Evolutionary conservation across 2,888 invertebrate genomes (phyloP).

Genomic region (Gymnocheta viridis): DNA sequence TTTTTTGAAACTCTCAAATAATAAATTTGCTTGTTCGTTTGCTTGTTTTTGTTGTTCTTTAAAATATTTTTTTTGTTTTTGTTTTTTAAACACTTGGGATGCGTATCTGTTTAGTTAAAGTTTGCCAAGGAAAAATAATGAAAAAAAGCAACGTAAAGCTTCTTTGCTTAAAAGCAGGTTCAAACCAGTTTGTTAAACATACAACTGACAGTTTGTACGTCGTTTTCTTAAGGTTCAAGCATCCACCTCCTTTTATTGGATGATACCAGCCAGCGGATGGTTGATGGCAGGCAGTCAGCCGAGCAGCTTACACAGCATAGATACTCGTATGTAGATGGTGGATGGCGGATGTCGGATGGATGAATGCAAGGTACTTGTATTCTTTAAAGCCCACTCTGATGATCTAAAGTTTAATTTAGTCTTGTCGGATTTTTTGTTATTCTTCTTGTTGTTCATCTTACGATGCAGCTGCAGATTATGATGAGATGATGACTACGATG

Average conservation of each 20-base stretch:
- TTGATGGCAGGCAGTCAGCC: conserved; percentile 32
- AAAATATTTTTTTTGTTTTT: conserved; percentile 12
- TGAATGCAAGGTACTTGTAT: conserved; percentile 49
- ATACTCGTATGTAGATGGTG: conserved; percentile 3
- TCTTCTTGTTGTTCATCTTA: conserved; percentile 23
- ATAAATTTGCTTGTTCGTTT: conserved; percentile 61
- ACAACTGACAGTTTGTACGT: conserved; percentile 66
- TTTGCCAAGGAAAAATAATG: conserved; percentile 55
- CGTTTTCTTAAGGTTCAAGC: conserved; percentile 64
- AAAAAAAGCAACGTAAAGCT: conserved; percentile 37
- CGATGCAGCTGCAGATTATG: conserved; percentile 69
- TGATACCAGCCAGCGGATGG: conserved; percentile 44
- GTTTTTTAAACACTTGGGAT: conserved; percentile 64
- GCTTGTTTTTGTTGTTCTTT: not conserved
- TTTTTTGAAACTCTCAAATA: conserved; percentile 45
- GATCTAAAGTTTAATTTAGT: conserved; percentile 60
- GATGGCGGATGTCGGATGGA: conserved; percentile 36
- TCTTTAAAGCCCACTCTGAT: conserved; percentile 53
- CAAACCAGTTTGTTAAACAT: conserved; percentile 67
- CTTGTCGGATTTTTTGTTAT: conserved; percentile 43
- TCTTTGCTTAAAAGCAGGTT: conserved; percentile 65
- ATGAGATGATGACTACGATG: conserved; percentile 66
- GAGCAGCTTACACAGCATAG: conserved; percentile 14
- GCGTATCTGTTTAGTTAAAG: conserved; percentile 63
- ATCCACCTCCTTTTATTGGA: conserved; percentile 66